A percentile compares a stretch with the other conserved stretches of the same genome.
These are phyloP conservation scores for Eutolmus rufibarbis DNA, from an alignment of 2,888 invertebrate species.

Conservation along the genomic window DNA sequence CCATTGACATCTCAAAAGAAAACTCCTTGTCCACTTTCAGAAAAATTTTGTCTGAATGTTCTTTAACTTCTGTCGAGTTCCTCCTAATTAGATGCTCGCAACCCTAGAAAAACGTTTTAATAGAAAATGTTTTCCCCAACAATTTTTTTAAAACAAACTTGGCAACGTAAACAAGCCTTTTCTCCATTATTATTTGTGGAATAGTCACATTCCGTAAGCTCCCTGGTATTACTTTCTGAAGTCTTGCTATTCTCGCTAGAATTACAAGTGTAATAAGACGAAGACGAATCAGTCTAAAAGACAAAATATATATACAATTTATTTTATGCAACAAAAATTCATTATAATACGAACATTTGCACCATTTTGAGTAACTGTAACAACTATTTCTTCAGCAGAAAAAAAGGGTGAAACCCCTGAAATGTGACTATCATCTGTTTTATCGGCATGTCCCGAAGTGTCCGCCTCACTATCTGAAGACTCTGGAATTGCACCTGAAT, in stretches of 20 bases:
- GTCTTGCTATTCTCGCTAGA: conserved; percentile 57
- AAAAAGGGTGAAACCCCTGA: conserved; percentile 80
- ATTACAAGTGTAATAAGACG: conserved; percentile 61
- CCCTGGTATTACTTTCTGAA: conserved; percentile 45
- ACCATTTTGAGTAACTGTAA: conserved; percentile 49
- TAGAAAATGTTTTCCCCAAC: not conserved
- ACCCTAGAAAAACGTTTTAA: conserved; percentile 51
- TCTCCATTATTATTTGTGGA: conserved; percentile 49
- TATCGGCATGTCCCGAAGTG: conserved; percentile 55
- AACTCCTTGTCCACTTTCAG: conserved; percentile 56
- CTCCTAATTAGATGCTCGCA: conserved; percentile 54
- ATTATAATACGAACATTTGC: not conserved
- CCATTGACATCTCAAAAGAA: conserved; percentile 61
- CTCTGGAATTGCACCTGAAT: conserved; percentile 51
- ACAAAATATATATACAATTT: not conserved
- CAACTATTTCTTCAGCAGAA: conserved; percentile 71
- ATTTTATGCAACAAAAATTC: not conserved
- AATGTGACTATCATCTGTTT: conserved; percentile 64
- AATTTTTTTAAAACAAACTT: conserved; percentile 53
- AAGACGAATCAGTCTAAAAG: conserved; percentile 53
- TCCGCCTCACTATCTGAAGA: conserved; percentile 62
- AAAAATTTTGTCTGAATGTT: conserved; percentile 56
- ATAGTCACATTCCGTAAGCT: conserved; percentile 40
- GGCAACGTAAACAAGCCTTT: conserved; percentile 44
- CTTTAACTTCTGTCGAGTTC: conserved; percentile 53